Base-by-base conservation (phyloP, 2,888 invertebrate genomes). In the Drosophila kanekoi region DNA sequence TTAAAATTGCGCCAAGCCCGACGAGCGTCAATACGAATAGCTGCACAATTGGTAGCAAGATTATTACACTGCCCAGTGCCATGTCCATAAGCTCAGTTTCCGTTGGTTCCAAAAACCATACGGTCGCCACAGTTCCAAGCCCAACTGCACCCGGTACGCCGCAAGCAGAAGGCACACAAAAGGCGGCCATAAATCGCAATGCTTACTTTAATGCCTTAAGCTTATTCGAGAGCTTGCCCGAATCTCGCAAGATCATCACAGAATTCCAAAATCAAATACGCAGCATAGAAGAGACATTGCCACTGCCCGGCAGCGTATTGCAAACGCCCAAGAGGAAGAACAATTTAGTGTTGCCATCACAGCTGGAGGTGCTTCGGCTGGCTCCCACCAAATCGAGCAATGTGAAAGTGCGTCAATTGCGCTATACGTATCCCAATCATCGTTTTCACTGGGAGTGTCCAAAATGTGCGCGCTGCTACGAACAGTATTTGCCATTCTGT, bases 391-490 rank as follows among this genome's bases (percentile, higher is more conserved):
- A 49, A 14, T 35, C 23, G 5, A 63, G 68, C 38, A 43, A 54
- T 20, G 16, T 11, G 0, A 59, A 45, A 11, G 33, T 78, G 2
- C 66, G 67, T 1, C 58, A 76, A n/a, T 53, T 81, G n/a, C 79
- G 83, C 0, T 18, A 33, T 18, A 28, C 57, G 2, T 54, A 86
- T 67, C 73, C 80, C 0, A 41, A 59, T 2, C 73, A 81, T 53
- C 68, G 72, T 20, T 91, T 87, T 37, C 56, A 72, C 32, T 90
- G 89, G 89, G 68, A 77, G 11, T 91, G 90, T 48, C 79, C 89
- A 0, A 41, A 67, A 1, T 91, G 90, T 62, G 72, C 74, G 4
- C 74, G 74, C 3, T 72, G 66, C 18, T 89, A 80, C 28, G 77
- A 83, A 41, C 67, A 84, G 18, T 78, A 73, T 32, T 53, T 58